These are phyloP conservation scores for Potamilus streckersoni DNA, from an alignment of 1,140 invertebrate genomes.

Conservation along the genomic window DNA sequence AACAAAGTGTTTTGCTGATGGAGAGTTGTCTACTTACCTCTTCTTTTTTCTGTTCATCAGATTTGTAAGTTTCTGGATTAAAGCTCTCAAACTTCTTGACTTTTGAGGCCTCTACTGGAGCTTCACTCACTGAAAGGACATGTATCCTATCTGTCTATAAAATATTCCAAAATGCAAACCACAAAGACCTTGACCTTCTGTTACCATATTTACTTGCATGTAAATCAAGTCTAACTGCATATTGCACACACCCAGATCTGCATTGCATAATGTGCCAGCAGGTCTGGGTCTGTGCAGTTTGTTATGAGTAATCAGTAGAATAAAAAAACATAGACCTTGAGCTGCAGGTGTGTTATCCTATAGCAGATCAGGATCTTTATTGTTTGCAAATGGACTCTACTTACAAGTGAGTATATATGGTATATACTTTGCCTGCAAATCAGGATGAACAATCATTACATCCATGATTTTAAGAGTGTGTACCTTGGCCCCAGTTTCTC, in stretches of 20 bases:
- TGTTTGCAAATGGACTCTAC: too few relatives aligned
- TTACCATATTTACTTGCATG: neutral
- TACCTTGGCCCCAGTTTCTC: neutral
- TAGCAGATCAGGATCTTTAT: too few relatives aligned
- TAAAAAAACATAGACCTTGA: too few relatives aligned
- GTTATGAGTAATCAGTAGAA: too few relatives aligned
- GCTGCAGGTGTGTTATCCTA: too few relatives aligned
- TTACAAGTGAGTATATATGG: too few relatives aligned
- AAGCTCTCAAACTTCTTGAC: conserved; percentile 62
- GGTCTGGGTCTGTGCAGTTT: too few relatives aligned
- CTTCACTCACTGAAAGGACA: conserved; percentile 57
- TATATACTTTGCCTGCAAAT: neutral
- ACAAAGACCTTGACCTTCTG: conserved; percentile 10
- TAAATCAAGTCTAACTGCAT: too few relatives aligned
- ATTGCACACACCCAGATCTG: too few relatives aligned
- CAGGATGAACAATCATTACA: too few relatives aligned
- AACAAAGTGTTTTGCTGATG: too few relatives aligned
- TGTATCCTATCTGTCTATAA: neutral
- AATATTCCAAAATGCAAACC: neutral
- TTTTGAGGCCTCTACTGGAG: conserved; percentile 57
- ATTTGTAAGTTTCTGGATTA: conserved; percentile 57
- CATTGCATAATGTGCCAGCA: too few relatives aligned
- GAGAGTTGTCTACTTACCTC: conserved; percentile 47
- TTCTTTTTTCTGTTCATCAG: conserved; percentile 64
- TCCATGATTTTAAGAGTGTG: neutral